Conservation (phyloP, 2,113 vertebrate genomes). For the Oreochromis niloticus region DNA sequence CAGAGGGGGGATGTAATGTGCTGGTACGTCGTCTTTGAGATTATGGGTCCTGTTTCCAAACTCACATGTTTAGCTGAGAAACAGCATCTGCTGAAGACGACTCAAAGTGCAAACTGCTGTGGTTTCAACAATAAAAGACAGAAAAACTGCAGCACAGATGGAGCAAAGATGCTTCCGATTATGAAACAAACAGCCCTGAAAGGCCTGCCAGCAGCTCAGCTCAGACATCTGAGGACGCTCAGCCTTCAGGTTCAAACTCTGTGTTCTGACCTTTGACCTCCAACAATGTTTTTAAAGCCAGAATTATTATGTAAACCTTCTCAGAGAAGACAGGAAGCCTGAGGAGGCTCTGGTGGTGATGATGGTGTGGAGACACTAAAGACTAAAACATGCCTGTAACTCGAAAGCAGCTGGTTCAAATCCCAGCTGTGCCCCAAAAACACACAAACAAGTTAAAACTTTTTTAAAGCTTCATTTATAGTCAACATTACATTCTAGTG, state of each 20-base stretch:
- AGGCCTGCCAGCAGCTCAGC: background rate
- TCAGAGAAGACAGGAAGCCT: accelerated
- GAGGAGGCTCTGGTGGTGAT: background rate
- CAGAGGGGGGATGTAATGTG: background rate
- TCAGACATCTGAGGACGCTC: accelerated
- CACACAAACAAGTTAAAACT: background rate
- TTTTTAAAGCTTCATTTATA: background rate
- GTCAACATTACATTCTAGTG: background rate
- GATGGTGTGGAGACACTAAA: background rate
- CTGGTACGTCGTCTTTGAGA: accelerated
- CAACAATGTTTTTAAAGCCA: background rate
- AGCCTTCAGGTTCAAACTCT: background rate
- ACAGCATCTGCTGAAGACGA: background rate
- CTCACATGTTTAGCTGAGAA: background rate
- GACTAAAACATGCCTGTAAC: background rate
- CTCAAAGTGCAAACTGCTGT: background rate
- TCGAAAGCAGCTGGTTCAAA: accelerated
- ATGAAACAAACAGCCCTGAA: background rate
- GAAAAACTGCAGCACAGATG: background rate
- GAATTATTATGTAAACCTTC: background rate
- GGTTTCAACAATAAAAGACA: background rate
- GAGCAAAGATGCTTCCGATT: accelerated
- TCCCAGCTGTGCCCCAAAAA: no score
- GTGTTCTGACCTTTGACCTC: background rate
- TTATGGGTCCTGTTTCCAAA: background rate